phyloP scores from a whole-genome alignment of 2,888 invertebrate genomes.

The Notocelia uddmanniana region DNA sequence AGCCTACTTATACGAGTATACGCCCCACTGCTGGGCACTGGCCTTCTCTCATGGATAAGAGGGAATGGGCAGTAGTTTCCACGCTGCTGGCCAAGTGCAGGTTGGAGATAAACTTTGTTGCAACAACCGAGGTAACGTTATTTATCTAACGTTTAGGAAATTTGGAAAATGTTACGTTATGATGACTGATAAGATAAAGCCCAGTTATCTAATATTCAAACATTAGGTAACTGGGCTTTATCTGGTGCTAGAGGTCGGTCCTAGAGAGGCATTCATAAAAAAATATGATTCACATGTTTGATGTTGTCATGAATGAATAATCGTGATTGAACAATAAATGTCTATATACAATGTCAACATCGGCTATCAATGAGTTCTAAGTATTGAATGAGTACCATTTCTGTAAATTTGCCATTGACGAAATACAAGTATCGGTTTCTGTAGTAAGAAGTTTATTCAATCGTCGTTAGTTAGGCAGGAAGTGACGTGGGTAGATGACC shows the following conservation, averaged over 20 bases:
- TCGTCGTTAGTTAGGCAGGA: background rate
- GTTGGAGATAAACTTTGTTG: too few relatives aligned
- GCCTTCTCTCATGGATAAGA: too few relatives aligned
- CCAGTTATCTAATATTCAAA: background rate
- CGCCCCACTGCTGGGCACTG: too few relatives aligned
- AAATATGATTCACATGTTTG: background rate
- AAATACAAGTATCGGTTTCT: background rate
- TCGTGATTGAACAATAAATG: background rate
- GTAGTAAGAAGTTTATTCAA: background rate
- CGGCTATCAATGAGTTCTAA: background rate
- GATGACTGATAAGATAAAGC: constrained; percentile 1
- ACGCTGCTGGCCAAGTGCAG: too few relatives aligned
- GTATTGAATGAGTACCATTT: background rate
- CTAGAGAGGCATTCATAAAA: background rate
- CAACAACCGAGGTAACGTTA: too few relatives aligned
- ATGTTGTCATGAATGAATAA: background rate
- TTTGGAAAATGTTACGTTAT: background rate
- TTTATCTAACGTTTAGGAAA: background rate
- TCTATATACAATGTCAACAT: background rate
- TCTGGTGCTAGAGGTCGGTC: too few relatives aligned
- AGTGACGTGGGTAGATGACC: constrained; percentile 9
- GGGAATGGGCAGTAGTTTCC: too few relatives aligned
- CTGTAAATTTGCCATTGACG: constrained; percentile 1
- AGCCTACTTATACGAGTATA: too few relatives aligned
- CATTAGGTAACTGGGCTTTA: too few relatives aligned